Evolutionary conservation across 2,113 vertebrate genomes (phyloP).

Genomic region (Antigone vipio): DNA sequence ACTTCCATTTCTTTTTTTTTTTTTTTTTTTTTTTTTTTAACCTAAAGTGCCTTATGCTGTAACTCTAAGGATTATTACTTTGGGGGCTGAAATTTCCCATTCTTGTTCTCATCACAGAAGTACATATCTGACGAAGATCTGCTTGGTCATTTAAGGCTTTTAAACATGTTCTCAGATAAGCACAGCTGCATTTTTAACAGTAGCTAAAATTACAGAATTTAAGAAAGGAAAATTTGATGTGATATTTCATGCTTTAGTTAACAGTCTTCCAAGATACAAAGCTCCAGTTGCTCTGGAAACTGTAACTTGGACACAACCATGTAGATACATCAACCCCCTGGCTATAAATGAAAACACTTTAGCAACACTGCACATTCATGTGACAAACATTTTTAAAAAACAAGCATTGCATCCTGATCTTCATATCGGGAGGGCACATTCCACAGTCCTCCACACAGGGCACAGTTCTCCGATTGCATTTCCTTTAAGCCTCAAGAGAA

Average conservation of each 20-base stretch:
- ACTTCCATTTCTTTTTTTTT: background rate
- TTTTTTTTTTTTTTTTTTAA: background rate
- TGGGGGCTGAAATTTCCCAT: background rate
- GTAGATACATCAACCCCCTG: conserved; percentile 17
- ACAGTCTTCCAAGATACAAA: conserved; percentile 35
- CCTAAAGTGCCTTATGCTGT: background rate
- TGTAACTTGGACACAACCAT: conserved; percentile 51
- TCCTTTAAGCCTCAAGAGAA: background rate
- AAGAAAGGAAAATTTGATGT: conserved; percentile 19
- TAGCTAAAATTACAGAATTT: conserved; percentile 4
- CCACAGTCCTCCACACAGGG: background rate
- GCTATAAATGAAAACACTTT: conserved; percentile 39
- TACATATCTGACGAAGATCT: background rate
- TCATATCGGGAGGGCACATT: background rate
- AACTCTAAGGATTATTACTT: background rate
- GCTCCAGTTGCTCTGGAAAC: conserved; percentile 67
- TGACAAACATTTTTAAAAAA: background rate
- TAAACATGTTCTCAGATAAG: background rate
- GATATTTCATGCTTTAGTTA: background rate
- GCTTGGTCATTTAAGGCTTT: background rate
- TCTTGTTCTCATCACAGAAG: background rate
- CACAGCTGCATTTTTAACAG: background rate
- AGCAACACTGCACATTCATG: background rate
- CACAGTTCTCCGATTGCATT: background rate
- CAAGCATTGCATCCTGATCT: background rate